A percentile compares a stretch with the other conserved stretches of the same genome.
Evolutionary conservation across 2,113 vertebrate species (phyloP).

Genomic region (Neolamprologus tretocephalus): DNA sequence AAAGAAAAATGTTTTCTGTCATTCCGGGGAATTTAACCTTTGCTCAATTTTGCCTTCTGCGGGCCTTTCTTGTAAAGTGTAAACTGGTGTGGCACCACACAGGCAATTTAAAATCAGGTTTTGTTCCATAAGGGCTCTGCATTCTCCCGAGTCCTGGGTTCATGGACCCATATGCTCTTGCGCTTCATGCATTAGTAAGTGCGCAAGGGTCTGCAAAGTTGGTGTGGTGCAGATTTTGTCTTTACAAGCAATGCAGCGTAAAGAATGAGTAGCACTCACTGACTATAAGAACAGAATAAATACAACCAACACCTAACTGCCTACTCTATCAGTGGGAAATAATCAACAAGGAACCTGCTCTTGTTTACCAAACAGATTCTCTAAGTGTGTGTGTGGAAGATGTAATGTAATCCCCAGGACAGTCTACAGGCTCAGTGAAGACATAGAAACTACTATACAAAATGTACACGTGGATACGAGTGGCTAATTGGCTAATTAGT

Average conservation of each 20-base stretch:
- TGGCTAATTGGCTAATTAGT: neutral
- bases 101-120: neutral
- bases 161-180: neutral
- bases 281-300: neutral
- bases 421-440: neutral
- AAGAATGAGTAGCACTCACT: neutral
- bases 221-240: neutral
- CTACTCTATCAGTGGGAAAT: neutral
- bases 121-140: neutral
- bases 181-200: neutral
- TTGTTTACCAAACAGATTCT: neutral
- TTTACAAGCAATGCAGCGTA: neutral
- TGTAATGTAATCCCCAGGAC: neutral
- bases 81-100: neutral
- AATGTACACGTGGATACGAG: neutral
- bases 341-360: neutral
- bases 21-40: neutral
- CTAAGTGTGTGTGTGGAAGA: neutral
- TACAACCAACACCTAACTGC: neutral
- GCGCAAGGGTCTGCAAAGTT: neutral
- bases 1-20: neutral
- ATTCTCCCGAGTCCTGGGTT: neutral
- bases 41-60: neutral
- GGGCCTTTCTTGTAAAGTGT: neutral
- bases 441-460: neutral